Percentiles rank a stretch among this genome's conserved stretches.
Conservation (phyloP, 2,797 vertebrate genomes). For the Eidolon dupreanum region DNA sequence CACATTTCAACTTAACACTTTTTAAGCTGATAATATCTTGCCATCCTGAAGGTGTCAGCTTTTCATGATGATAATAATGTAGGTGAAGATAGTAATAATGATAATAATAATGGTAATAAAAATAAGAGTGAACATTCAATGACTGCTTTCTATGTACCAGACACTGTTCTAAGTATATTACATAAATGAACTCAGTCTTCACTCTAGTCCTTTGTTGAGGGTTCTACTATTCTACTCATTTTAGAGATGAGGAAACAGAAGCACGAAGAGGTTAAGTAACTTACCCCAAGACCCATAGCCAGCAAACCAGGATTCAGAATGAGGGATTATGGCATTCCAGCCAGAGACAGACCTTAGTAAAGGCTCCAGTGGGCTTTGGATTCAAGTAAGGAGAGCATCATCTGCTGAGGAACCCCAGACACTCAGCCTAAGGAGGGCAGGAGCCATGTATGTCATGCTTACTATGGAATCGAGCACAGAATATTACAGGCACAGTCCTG, state of each 20-base stretch:
- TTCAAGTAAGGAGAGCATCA: neutral
- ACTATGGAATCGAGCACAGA: neutral
- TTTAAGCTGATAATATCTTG: neutral
- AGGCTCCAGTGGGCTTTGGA: neutral
- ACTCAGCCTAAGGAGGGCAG: neutral
- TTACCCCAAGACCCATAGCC: neutral
- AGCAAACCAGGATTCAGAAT: conserved; percentile 15
- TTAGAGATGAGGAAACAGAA: neutral
- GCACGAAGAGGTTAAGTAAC: neutral
- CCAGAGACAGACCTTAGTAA: neutral
- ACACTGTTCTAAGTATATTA: neutral
- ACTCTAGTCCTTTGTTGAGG: neutral
- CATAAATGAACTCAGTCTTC: neutral
- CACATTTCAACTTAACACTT: neutral
- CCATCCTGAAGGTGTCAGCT: neutral
- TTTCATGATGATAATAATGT: neutral
- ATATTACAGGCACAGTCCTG: neutral
- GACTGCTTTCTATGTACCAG: neutral
- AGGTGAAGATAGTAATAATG: neutral
- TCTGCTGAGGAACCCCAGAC: neutral
- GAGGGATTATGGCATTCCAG: neutral
- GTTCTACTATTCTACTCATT: neutral
- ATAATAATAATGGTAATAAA: neutral
- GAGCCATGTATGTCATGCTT: neutral
- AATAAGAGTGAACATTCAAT: neutral